These are phyloP conservation scores for Tetragonula clypearis DNA, from an alignment of 1,140 invertebrate species.

Conservation along the genomic window DNA sequence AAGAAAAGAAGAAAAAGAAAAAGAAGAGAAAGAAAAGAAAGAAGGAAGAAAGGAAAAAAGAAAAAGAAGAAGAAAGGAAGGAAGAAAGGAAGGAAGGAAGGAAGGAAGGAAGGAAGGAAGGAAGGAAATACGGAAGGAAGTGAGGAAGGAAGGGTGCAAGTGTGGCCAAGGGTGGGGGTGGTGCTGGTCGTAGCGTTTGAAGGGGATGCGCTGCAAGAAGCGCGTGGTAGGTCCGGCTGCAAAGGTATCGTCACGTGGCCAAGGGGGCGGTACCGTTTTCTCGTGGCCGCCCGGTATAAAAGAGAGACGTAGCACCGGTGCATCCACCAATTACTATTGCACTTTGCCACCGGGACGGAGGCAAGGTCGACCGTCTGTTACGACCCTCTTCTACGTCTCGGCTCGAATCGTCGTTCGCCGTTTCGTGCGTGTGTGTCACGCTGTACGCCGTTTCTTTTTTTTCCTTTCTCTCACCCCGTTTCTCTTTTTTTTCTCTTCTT, in stretches of 20 bases:
- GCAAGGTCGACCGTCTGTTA: constrained; percentile 33
- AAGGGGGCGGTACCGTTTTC: constrained; percentile 68
- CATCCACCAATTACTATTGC: constrained; percentile 70
- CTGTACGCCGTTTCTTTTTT: too few relatives aligned
- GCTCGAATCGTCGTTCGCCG: background rate
- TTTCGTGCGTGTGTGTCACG: background rate
- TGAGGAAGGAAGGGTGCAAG: constrained; percentile 42
- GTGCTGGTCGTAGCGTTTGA: constrained; percentile 48
- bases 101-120: constrained; percentile 7
- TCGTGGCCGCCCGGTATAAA: constrained; percentile 67
- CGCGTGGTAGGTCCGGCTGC: constrained; percentile 63
- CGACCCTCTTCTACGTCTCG: constrained; percentile 15
- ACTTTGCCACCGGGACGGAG: constrained; percentile 57
- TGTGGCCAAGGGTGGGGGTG: constrained; percentile 47
- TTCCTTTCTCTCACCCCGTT: too few relatives aligned
- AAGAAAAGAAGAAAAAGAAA: too few relatives aligned
- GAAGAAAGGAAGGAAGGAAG: background rate
- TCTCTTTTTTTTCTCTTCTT: background rate
- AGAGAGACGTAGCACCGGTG: constrained; percentile 65
- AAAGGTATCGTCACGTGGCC: constrained; percentile 66
- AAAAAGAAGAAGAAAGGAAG: too few relatives aligned
- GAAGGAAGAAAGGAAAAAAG: too few relatives aligned
- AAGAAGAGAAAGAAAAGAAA: too few relatives aligned
- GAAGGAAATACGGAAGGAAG: constrained; percentile 42
- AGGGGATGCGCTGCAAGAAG: constrained; percentile 62